Base-by-base conservation (phyloP, 1,140 invertebrate species). In the Tachypleus tridentatus region DNA sequence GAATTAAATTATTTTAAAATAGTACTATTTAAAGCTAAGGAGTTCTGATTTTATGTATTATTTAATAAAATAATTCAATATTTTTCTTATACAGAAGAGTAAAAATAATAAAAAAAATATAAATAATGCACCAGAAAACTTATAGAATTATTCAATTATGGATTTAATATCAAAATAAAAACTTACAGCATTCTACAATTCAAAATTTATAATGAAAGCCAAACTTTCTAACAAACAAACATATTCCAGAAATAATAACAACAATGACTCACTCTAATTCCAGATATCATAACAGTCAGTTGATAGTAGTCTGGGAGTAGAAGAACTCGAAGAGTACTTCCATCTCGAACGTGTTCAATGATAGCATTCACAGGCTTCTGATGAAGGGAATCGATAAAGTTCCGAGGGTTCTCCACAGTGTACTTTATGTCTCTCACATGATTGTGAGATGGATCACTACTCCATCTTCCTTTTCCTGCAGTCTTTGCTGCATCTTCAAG, bases 291-390 rank as follows among this genome's bases (percentile, higher is more conserved):
- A 11, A 99, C 74, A 3, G 92, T 97, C 69, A 93, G 86, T 69
- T 92, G 85, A 76, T 87, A 95, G 47, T 87, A 65, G 61, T 62
- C 85, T 4, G 94, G 93, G 51, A 96, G 74, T 2, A 99, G 77
- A 70, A 97, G 90, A 2, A 88, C 87, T 66, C 93, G 82, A 3
- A 97, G 83, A 3, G 95, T 98, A 29, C 93, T 97, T 3, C 96
- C 96, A 80, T 98, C 95, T 66, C 93, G 82, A 3, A 99, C 93
- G 81, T 95, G 88, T 77, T 98, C 94, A 73, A 98, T 88, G 49
- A 97, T 84, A 75, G 81, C 82, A 72, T 81, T 78, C 58, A 94
- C 78, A 0, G 87, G 88, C 73, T 93, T 89, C 52, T 85, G 83
- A 51, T 83, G 83, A 67, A 85, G 84, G 67, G 88, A 85, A 63